phyloP scores from a whole-genome alignment of 92 coral and sea anemone species.

The Umimayanthus kanabou region DNA sequence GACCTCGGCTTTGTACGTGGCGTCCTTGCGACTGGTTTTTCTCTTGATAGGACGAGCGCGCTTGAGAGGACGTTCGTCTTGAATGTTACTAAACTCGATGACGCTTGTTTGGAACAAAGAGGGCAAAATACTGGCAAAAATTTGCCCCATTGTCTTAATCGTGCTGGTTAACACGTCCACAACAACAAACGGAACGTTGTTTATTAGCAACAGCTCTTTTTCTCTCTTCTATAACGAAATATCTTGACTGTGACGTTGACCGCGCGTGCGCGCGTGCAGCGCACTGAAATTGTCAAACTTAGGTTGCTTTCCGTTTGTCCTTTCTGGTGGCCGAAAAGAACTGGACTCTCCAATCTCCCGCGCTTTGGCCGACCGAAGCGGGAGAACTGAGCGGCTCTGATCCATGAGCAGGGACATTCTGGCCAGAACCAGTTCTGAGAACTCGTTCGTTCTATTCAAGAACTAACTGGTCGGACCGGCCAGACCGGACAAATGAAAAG shows the following conservation, averaged over 20 bases:
- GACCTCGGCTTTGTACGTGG: background rate
- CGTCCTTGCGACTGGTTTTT: background rate
- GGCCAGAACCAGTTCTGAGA: too few relatives aligned
- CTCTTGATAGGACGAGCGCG: background rate
- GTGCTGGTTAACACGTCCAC: background rate
- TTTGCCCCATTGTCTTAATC: conserved; percentile 5
- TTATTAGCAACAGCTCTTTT: background rate
- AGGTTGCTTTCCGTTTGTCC: too few relatives aligned
- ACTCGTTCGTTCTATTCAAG: too few relatives aligned
- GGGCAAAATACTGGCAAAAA: background rate
- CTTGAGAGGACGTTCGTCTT: background rate
- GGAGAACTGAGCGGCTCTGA: too few relatives aligned
- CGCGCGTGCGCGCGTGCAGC: too few relatives aligned
- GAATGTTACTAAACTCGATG: background rate
- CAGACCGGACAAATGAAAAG: too few relatives aligned
- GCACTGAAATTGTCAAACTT: too few relatives aligned
- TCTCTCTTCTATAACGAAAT: background rate
- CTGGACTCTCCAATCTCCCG: too few relatives aligned
- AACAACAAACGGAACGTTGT: background rate
- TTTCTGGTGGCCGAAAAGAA: too few relatives aligned
- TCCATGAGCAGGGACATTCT: too few relatives aligned
- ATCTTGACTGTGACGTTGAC: background rate
- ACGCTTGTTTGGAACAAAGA: background rate
- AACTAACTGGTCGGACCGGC: too few relatives aligned
- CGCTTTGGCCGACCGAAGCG: too few relatives aligned